Evolutionary conservation across 2,113 vertebrate species (phyloP), one percentile per base, ranked within the genome.

Genomic region (Marcusenius ussheri): DNA sequence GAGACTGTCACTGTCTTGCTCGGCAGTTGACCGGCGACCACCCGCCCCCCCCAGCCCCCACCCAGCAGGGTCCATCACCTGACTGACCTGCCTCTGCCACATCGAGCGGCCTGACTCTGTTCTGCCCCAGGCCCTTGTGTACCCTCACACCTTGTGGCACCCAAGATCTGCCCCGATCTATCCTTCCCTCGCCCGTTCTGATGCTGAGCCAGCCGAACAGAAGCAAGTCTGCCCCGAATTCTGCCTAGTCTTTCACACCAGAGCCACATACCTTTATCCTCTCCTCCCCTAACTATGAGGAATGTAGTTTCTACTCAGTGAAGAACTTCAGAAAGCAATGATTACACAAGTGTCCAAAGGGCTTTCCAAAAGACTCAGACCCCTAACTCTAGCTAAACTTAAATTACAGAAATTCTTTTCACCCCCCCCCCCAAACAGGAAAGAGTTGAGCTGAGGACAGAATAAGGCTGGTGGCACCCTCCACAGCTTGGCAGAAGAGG

Each of bases 1-100:
- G 92, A 96, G 91, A 96, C 95, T 96, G 95, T 96, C 95, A 95
- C 95, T 96, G 95, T 91, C 91, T 95, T 94, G 94, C 89, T 77
- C 27, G 31, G 27, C 53, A 70, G n/a, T 1, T 46, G 51, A 0
- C n/a, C 0, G 7, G 35, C 1, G 51, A 27, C 47, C 45, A 11
- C 17, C 27, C 31, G 47, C 3, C 8, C 89, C 27, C 19, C 31
- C 77, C 77, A 9, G 47, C 27, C 46, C 27, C 19, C 53, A 87
- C n/a, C 19, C 58, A 77, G 88, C 70, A 77, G 70, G 70, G 31
- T 77, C 35, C 70, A 77, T 77, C 70, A 42, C 70, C 70, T 77
- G 70, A 91, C 85, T 91, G 92, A 91, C 90, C 90, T 91, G 91
- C 10, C 77, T 89, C 89, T 92, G 92, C 89, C 11, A 88, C 90